phyloP scores from a whole-genome alignment of 2,888 invertebrate species.

The Physocephala rufipes region DNA sequence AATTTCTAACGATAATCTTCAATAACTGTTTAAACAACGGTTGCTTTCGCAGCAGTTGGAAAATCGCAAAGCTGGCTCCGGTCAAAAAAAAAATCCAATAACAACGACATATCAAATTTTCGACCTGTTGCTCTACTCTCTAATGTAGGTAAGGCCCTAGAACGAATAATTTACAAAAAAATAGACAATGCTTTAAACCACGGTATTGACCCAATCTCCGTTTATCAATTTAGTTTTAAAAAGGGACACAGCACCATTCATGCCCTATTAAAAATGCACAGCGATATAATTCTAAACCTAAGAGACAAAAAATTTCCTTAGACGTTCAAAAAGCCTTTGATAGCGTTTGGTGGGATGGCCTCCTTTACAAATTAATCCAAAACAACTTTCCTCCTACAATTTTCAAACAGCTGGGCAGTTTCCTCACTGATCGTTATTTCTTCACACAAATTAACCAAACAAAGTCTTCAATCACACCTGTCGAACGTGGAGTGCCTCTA shows the following conservation, averaged over 20 bases:
- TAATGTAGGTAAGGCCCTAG: constrained; percentile 30
- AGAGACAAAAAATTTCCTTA: constrained; percentile 1
- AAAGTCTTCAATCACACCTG: background rate
- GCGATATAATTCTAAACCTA: constrained; percentile 32
- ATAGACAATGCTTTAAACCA: no score
- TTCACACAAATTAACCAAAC: background rate
- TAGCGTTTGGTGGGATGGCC: constrained; percentile 27
- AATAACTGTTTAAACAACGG: constrained; percentile 27
- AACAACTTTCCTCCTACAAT: background rate
- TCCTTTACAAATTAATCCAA: constrained; percentile 22
- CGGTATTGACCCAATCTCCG: background rate
- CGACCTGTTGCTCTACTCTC: constrained; percentile 29
- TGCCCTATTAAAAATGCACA: constrained; percentile 33
- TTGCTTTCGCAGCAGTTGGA: constrained; percentile 20
- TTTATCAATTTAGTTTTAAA: background rate
- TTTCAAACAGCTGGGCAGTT: constrained; percentile 22
- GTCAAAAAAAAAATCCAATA: constrained; percentile 20
- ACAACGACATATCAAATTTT: constrained; percentile 1
- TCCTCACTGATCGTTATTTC: constrained; percentile 17
- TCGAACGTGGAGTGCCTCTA: background rate
- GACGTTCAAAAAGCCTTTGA: constrained; percentile 35
- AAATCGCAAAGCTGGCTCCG: constrained; percentile 19
- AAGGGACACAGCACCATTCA: no score
- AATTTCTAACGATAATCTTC: constrained; percentile 12
- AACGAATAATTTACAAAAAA: background rate